Conservation (phyloP, 2,113 vertebrate species). For the Caranx melampygus region DNA sequence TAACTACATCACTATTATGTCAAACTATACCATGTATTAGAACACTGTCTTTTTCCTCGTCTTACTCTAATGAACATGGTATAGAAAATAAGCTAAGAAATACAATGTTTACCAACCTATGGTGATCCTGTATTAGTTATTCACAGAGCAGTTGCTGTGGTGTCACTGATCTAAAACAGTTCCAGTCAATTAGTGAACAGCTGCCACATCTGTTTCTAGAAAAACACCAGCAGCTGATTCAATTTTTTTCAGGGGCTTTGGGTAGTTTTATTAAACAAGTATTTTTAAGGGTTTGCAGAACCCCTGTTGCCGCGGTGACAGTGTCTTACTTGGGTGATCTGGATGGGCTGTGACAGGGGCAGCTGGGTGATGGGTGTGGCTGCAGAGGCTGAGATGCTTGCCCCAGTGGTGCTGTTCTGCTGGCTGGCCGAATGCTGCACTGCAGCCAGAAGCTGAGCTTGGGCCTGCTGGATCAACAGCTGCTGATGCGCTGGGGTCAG, state of each 20-base stretch:
- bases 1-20: neutral
- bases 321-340: slow-evolving; percentile 91
- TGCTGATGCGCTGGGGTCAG: slow-evolving; percentile 98
- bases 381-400: slow-evolving; percentile 98
- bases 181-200: too few species aligned
- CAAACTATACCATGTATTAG: neutral
- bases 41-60: neutral
- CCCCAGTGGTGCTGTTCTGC: slow-evolving; percentile 95
- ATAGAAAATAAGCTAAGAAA: too few species aligned
- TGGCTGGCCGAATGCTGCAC: slow-evolving; percentile 98
- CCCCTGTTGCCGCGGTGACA: neutral
- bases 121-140: neutral
- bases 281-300: neutral
- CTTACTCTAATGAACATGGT: too few species aligned
- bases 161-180: too few species aligned
- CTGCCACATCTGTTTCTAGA: too few species aligned
- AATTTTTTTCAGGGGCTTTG: neutral
- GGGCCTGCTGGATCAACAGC: slow-evolving; percentile 96
- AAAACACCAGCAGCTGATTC: too few species aligned
- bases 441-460: slow-evolving; percentile 97
- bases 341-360: slow-evolving; percentile 97
- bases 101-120: too few species aligned
- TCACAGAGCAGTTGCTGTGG: too few species aligned
- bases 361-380: slow-evolving; percentile 98
- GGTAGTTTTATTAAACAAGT: neutral